These are phyloP conservation scores for Tryphoninae sp. DNA, from an alignment of 2,888 invertebrate genomes.

Conservation along the genomic window DNA sequence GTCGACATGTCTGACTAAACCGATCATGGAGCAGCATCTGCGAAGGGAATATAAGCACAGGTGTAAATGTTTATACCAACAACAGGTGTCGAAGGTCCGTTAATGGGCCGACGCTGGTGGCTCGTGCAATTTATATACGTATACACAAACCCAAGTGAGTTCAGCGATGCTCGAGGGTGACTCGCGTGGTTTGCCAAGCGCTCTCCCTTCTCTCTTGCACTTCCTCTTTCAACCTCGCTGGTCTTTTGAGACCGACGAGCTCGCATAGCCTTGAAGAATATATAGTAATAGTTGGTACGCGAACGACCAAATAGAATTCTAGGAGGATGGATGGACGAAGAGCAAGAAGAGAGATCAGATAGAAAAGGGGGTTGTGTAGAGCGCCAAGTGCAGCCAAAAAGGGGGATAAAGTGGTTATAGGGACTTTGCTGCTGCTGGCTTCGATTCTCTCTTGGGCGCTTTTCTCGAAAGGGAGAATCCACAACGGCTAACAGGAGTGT, in stretches of 20 bases:
- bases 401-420: slow-evolving; percentile 19
- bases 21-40: background rate
- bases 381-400: slow-evolving; percentile 29
- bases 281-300: slow-evolving; percentile 3
- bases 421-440: slow-evolving; percentile 20
- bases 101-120: slow-evolving; percentile 51
- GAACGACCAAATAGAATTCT: slow-evolving; percentile 21
- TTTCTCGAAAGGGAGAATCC: slow-evolving; percentile 30
- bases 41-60: slow-evolving; percentile 6
- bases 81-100: slow-evolving; percentile 62
- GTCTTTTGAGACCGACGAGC: slow-evolving; percentile 23
- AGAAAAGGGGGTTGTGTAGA: slow-evolving; percentile 27
- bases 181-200: slow-evolving; percentile 29
- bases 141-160: slow-evolving; percentile 31
- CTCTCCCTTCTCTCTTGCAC: slow-evolving; percentile 2
- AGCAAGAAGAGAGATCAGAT: slow-evolving; percentile 12
- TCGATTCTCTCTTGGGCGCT: slow-evolving; percentile 40
- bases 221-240: slow-evolving; percentile 1
- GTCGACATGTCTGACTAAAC: background rate
- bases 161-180: slow-evolving; percentile 72
- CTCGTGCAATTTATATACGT: slow-evolving; percentile 13
- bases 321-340: slow-evolving; percentile 1
- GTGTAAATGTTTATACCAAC: slow-evolving; percentile 31
- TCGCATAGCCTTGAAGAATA: slow-evolving; percentile 20
- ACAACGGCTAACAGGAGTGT: slow-evolving; percentile 29